Conservation (phyloP, 1,140 invertebrate species). For the Scaptomyza pallida region DNA sequence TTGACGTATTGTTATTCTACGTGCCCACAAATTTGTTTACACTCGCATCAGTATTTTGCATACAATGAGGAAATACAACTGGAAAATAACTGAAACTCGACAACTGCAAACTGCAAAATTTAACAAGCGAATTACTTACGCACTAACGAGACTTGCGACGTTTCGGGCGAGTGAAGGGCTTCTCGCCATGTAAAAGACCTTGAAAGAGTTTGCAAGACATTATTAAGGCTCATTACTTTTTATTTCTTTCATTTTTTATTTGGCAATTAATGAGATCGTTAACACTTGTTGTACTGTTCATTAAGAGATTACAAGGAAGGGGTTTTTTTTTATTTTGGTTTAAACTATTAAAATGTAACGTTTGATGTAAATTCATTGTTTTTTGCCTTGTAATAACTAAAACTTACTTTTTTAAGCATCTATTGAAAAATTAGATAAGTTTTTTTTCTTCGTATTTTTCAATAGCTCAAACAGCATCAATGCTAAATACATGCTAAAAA, state of each 20-base stretch:
- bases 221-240: conserved; percentile 16
- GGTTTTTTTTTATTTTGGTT: not conserved
- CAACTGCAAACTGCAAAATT: conserved; percentile 28
- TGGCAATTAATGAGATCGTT: conserved; percentile 10
- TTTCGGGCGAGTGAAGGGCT: conserved; percentile 14
- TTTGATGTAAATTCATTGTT: conserved; percentile 9
- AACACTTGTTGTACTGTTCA: not conserved
- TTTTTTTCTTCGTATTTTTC: not conserved
- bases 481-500: not conserved
- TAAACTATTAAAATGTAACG: not conserved
- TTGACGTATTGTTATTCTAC: conserved; percentile 78
- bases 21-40: conserved; percentile 66
- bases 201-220: conserved; percentile 12
- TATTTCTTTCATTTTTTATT: too few relatives aligned
- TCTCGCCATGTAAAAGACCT: conserved; percentile 16
- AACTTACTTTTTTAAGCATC: not conserved
- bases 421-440: not conserved
- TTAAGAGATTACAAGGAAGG: conserved; percentile 23
- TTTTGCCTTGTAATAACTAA: not conserved
- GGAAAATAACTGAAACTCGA: conserved; percentile 33
- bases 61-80: conserved; percentile 76
- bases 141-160: too few relatives aligned
- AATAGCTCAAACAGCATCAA: not conserved
- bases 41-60: conserved; percentile 47
- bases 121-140: not conserved